phyloP scores from a whole-genome alignment of 2,113 vertebrate genomes.

The Microtus pennsylvanicus region DNA sequence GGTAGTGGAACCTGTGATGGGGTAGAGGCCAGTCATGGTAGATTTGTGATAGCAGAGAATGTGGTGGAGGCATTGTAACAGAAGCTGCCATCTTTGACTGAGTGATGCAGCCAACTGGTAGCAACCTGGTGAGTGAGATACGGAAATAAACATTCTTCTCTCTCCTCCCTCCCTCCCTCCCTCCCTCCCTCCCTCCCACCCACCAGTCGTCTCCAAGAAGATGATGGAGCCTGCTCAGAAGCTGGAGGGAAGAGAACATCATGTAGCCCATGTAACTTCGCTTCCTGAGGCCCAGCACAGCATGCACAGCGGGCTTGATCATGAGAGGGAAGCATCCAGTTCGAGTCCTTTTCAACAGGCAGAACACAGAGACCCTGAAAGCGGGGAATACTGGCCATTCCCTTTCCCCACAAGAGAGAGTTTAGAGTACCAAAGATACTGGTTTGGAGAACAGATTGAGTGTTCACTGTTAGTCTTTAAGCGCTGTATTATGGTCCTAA shows the following conservation, averaged over 20 bases:
- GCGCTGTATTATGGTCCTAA: background rate
- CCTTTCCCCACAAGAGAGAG: background rate
- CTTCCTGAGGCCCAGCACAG: background rate
- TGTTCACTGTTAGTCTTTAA: background rate
- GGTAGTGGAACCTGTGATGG: background rate
- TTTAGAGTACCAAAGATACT: background rate
- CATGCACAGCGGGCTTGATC: background rate
- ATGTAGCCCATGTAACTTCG: fast-evolving
- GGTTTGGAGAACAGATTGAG: background rate
- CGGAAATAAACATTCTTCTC: background rate
- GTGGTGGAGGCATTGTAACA: too few species aligned
- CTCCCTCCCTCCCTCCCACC: background rate
- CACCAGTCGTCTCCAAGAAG: fast-evolving
- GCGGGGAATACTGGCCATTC: background rate
- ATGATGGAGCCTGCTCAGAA: background rate
- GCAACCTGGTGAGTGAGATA: background rate
- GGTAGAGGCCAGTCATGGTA: background rate
- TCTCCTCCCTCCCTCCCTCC: background rate
- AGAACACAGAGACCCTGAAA: background rate
- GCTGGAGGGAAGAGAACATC: background rate
- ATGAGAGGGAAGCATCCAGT: background rate
- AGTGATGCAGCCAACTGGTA: background rate
- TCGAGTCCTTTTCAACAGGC: background rate
- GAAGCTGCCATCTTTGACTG: background rate
- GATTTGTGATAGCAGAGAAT: background rate